Evolutionary conservation across 2,888 invertebrate species (phyloP).

Genomic region (Patella caerulea): DNA sequence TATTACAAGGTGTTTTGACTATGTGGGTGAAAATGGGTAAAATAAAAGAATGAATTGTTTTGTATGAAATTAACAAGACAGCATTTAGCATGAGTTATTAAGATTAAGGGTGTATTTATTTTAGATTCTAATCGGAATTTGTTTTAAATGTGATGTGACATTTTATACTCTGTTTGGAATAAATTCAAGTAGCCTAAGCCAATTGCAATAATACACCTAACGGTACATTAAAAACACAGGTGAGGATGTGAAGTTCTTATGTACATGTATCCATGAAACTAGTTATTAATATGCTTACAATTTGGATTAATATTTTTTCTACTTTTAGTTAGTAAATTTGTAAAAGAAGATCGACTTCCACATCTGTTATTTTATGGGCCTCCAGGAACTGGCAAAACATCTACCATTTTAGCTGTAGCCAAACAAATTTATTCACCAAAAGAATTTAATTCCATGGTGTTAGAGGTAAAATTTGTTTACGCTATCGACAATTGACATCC

Average conservation of each 20-base stretch:
- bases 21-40: too few species aligned
- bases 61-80: too few species aligned
- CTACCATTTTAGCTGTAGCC: slow-evolving; percentile 96
- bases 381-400: slow-evolving; percentile 97
- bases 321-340: slow-evolving; percentile 76
- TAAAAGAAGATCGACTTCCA: slow-evolving; percentile 91
- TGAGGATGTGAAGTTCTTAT: background rate
- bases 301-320: background rate
- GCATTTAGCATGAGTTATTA: too few species aligned
- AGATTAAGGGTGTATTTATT: too few species aligned
- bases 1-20: too few species aligned
- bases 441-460: slow-evolving; percentile 93
- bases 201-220: background rate
- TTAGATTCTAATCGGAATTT: too few species aligned
- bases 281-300: background rate
- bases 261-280: background rate
- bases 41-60: too few species aligned
- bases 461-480: slow-evolving; percentile 70
- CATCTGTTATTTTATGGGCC: slow-evolving; percentile 98
- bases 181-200: background rate
- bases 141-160: too few species aligned
- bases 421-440: slow-evolving; percentile 89
- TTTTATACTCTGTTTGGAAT: too few species aligned
- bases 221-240: background rate
- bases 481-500: too few species aligned